These are phyloP conservation scores for Peromyscus aztecus DNA, from an alignment of 2,797 vertebrate genomes.

Conservation along the genomic window DNA sequence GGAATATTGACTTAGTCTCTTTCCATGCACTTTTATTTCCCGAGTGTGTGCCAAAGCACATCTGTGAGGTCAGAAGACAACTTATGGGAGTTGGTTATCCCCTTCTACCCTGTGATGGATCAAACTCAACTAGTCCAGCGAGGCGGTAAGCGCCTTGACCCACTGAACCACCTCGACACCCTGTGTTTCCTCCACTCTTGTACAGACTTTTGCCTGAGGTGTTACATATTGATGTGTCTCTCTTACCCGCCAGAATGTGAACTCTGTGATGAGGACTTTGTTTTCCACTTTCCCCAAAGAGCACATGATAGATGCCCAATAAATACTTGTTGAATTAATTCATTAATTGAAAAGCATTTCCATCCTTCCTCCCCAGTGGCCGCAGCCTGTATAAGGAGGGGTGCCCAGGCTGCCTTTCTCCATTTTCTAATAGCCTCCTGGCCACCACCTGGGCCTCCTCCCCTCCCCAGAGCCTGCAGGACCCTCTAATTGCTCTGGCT, in stretches of 20 bases:
- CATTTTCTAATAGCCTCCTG: slow-evolving; percentile 77
- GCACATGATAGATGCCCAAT: slow-evolving; percentile 74
- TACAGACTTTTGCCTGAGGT: slow-evolving; percentile 34
- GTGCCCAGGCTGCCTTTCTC: slow-evolving; percentile 75
- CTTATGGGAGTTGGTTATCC: background rate
- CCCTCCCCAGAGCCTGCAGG: slow-evolving; percentile 69
- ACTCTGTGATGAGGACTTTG: slow-evolving; percentile 45
- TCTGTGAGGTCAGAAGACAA: background rate
- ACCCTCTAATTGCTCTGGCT: slow-evolving; percentile 66
- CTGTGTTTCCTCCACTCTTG: background rate
- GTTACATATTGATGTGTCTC: background rate
- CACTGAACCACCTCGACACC: background rate
- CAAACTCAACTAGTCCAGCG: too few relatives aligned
- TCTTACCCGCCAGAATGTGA: background rate
- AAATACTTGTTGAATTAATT: slow-evolving; percentile 81
- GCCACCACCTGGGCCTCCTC: slow-evolving; percentile 74
- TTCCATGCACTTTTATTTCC: background rate
- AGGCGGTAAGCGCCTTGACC: background rate
- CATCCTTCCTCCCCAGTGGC: slow-evolving; percentile 64
- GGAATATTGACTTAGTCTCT: background rate
- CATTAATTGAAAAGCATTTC: slow-evolving; percentile 69
- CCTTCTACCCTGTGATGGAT: background rate
- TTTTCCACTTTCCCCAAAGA: slow-evolving; percentile 51
- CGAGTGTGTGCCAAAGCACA: background rate
- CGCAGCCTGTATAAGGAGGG: slow-evolving; percentile 5